These are phyloP conservation scores for Setipinna tenuifilis DNA, from an alignment of 2,797 vertebrate genomes.

Conservation along the genomic window DNA sequence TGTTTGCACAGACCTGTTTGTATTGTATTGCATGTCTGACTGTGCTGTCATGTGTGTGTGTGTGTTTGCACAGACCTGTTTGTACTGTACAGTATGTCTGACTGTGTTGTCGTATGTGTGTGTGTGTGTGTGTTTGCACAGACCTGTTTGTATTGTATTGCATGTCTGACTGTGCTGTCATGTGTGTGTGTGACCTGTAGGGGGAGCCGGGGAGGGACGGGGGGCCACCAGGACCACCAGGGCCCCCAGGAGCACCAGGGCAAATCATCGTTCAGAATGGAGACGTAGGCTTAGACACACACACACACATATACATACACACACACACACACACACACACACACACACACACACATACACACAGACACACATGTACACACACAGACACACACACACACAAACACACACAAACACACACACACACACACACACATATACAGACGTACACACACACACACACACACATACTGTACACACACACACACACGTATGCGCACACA, in stretches of 20 bases:
- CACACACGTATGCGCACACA: neutral
- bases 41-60: too few species aligned
- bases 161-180: neutral
- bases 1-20: too few species aligned
- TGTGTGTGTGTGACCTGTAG: conserved; percentile 63
- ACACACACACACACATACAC: neutral
- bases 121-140: too few species aligned
- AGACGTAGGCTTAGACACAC: conserved; percentile 60
- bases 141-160: too few species aligned
- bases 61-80: too few species aligned
- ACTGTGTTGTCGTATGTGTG: too few species aligned
- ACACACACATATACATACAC: neutral
- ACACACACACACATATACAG: neutral
- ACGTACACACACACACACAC: too few species aligned
- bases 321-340: neutral
- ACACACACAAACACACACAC: neutral
- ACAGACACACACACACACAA: neutral
- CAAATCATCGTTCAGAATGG: conserved; percentile 62
- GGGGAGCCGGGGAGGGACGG: conserved; percentile 82
- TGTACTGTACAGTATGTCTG: too few species aligned
- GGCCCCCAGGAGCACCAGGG: conserved; percentile 87
- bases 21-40: too few species aligned
- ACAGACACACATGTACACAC: neutral
- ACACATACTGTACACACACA: conserved; percentile 47
- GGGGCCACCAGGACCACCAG: conserved; percentile 83